These are phyloP conservation scores for Forficula auricularia DNA, from an alignment of 1,140 invertebrate species.

Conservation along the genomic window DNA sequence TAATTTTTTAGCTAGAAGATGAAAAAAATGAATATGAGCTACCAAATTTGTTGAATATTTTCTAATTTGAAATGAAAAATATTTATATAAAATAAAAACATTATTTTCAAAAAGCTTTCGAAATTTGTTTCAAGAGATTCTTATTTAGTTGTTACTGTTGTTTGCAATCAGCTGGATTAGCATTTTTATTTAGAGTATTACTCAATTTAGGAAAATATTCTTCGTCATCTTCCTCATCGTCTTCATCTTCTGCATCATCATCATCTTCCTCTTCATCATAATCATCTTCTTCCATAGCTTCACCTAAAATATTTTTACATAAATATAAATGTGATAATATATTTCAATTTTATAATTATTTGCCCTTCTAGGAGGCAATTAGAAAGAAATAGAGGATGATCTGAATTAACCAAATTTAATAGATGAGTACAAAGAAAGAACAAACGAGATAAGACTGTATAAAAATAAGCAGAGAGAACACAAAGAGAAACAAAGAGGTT, in stretches of 20 bases:
- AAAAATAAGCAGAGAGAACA: background rate
- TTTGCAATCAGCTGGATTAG: constrained; percentile 28
- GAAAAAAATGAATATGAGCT: too few species aligned
- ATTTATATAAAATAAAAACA: too few species aligned
- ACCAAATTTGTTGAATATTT: too few species aligned
- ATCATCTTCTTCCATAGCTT: constrained; percentile 60
- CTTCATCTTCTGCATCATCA: constrained; percentile 28
- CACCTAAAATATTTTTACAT: constrained; percentile 27
- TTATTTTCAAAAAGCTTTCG: too few species aligned
- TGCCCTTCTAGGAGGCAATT: background rate
- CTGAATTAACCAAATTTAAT: background rate
- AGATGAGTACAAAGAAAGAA: background rate
- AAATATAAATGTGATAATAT: background rate
- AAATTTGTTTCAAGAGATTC: too few species aligned
- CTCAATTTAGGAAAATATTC: constrained; percentile 15
- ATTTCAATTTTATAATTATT: background rate
- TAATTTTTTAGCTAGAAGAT: too few species aligned
- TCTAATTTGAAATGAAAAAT: too few species aligned
- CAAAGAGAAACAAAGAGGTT: too few species aligned
- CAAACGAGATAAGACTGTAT: background rate
- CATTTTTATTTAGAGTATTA: constrained; percentile 18
- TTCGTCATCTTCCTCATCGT: constrained; percentile 24
- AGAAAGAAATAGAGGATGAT: background rate
- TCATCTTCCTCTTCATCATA: constrained; percentile 53
- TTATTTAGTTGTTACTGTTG: constrained; percentile 25